Conservation (phyloP, 1,140 invertebrate genomes). For the Sinella curviseta region DNA sequence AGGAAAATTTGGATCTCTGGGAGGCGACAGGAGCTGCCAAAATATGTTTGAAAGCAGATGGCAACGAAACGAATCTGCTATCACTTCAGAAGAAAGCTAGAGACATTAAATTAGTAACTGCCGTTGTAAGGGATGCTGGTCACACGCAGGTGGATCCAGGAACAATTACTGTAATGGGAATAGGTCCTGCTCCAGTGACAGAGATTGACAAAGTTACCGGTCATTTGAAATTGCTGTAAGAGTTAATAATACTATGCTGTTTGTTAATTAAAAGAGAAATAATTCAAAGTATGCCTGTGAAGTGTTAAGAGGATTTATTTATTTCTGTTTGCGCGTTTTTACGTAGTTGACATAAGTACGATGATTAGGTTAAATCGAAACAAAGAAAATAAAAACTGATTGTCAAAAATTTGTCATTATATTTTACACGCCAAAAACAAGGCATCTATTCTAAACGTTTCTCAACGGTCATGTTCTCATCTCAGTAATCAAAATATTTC, state of each 20-base stretch:
- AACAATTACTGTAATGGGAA: conserved; percentile 80
- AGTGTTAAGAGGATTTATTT: too few species aligned
- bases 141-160: conserved; percentile 71
- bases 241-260: conserved; percentile 49
- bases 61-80: conserved; percentile 64
- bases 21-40: conserved; percentile 63
- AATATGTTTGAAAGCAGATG: conserved; percentile 53
- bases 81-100: conserved; percentile 68
- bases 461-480: too few species aligned
- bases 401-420: too few species aligned
- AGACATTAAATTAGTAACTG: conserved; percentile 67
- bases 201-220: conserved; percentile 81
- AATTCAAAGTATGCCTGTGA: too few species aligned
- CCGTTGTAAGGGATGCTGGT: conserved; percentile 81
- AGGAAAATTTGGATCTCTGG: conserved; percentile 71
- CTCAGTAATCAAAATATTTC: too few species aligned
- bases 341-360: too few species aligned
- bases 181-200: conserved; percentile 79
- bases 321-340: too few species aligned
- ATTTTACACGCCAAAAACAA: too few species aligned
- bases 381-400: too few species aligned
- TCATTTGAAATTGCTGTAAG: conserved; percentile 78
- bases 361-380: too few species aligned
- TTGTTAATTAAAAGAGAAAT: background rate
- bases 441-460: too few species aligned